Evolutionary conservation across 2,113 vertebrate species (phyloP), one percentile per base, ranked within the genome.

Genomic region (Lepidothrix coronata): DNA sequence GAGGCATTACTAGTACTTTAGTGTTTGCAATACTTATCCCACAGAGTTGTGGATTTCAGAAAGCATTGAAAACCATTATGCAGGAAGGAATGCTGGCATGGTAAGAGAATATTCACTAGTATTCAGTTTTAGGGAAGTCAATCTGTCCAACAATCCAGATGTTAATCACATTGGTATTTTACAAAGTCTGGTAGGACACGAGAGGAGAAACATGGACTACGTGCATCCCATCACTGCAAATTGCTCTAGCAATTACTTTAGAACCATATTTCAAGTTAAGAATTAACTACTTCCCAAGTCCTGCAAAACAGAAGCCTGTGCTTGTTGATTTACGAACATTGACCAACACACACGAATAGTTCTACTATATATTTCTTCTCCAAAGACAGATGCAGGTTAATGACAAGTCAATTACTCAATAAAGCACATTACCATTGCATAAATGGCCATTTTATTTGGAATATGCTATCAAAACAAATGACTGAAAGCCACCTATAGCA

Each of bases 321-420:
- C 54, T 89, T 90, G 89, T 61, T 81, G 80, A 89, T 68, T 73
- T 73, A 79, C 55, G 91, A 94, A 63, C 19, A 20, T 1, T 15
- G 7, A 68, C 67, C 73, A 96, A 92, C 28, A 85, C 28, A 89
- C 57, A 89, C 57, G 79, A 84, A 55, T 33, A 70, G 11, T 62
- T 91, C 24, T 88, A 43, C 71, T 23, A 9, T 58, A 41, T 65
- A 80, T 74, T 91, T 85, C 48, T 81, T 95, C 59, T 88, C 79
- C 84, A 94, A 87, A 96, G 46, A 80, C 25, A 89, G 10, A 70
- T 28, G 5, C n/a, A 94, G 71, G 71, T 73, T 89, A 92, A 76
- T 49, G n/a, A 89, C 80, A 93, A 77, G 44, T 68, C 74, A 91
- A 65, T 80, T 91, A 70, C 46, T 74, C 62, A 90, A 83, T 66